Percentiles rank a stretch among this genome's conserved stretches.
Conservation (phyloP, 1,140 invertebrate species). For the Episyrphus balteatus region DNA sequence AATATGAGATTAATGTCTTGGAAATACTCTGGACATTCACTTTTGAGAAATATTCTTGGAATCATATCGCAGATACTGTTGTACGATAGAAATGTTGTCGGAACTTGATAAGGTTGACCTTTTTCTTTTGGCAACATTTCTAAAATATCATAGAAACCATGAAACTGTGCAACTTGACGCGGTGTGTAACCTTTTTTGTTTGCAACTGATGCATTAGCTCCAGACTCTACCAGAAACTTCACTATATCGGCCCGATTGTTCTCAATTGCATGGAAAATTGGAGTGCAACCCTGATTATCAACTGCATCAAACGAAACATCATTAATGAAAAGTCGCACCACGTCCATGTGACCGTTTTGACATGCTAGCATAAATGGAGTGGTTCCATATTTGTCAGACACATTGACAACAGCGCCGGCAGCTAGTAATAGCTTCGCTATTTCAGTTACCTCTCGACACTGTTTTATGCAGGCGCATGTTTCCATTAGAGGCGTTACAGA, state of each 20-base stretch:
- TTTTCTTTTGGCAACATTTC: conserved; percentile 31
- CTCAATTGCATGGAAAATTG: conserved; percentile 41
- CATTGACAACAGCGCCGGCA: conserved; percentile 29
- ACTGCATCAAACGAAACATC: conserved; percentile 31
- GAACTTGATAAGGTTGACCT: conserved; percentile 14
- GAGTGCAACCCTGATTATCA: conserved; percentile 40
- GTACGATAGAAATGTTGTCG: conserved; percentile 17
- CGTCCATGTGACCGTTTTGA: conserved; percentile 30
- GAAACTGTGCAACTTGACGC: conserved; percentile 34
- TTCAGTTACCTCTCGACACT: conserved; percentile 12
- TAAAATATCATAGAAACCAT: conserved; percentile 35
- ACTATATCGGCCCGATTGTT: conserved; percentile 35
- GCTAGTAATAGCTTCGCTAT: conserved; percentile 19
- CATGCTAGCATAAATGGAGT: conserved; percentile 41
- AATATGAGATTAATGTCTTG: conserved; percentile 36
- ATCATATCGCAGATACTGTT: conserved; percentile 25
- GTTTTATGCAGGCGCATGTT: conserved; percentile 14
- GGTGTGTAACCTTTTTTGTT: conserved; percentile 38
- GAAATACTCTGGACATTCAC: conserved; percentile 38
- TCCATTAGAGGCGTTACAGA: conserved; percentile 22
- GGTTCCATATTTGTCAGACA: conserved; percentile 34
- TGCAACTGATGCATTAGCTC: conserved; percentile 23
- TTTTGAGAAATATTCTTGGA: conserved; percentile 27
- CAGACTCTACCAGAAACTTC: conserved; percentile 33
- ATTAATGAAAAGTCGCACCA: conserved; percentile 34